Percentiles rank a stretch among this genome's conserved stretches.
Evolutionary conservation across 2,113 vertebrate species (phyloP).

Genomic region (Herpetotheres cachinnans): DNA sequence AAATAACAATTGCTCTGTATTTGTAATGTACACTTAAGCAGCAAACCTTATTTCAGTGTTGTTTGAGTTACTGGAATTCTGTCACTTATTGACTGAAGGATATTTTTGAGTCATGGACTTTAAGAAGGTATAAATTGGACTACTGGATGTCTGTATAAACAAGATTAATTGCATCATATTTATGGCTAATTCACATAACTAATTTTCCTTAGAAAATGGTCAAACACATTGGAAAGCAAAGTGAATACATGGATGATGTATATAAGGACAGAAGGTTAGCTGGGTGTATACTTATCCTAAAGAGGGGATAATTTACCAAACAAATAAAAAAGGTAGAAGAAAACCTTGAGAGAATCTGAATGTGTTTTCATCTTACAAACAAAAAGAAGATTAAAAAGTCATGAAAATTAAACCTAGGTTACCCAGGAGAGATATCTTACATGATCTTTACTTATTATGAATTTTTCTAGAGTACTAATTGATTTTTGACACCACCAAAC

Average conservation of each 20-base stretch:
- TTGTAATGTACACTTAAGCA: neutral
- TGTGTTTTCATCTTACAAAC: neutral
- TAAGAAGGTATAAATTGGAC: neutral
- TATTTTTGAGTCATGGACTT: neutral
- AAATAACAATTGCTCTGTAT: neutral
- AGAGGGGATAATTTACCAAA: neutral
- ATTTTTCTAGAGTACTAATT: neutral
- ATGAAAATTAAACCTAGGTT: neutral
- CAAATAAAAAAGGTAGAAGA: neutral
- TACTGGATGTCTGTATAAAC: neutral
- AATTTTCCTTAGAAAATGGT: neutral
- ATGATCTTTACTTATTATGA: neutral
- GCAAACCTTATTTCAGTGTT: neutral
- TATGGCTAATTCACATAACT: neutral
- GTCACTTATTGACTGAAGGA: neutral
- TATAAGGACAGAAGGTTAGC: neutral
- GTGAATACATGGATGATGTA: neutral
- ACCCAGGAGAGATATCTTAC: neutral
- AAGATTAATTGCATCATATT: neutral
- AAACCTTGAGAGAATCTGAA: neutral
- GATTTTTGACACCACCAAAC: neutral
- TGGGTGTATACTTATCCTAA: neutral
- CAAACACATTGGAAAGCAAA: neutral
- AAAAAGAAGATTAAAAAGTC: neutral
- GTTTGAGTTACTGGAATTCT: neutral